Base-by-base conservation (phyloP, 2,888 invertebrate genomes). In the Meiosimyza platycephala region DNA sequence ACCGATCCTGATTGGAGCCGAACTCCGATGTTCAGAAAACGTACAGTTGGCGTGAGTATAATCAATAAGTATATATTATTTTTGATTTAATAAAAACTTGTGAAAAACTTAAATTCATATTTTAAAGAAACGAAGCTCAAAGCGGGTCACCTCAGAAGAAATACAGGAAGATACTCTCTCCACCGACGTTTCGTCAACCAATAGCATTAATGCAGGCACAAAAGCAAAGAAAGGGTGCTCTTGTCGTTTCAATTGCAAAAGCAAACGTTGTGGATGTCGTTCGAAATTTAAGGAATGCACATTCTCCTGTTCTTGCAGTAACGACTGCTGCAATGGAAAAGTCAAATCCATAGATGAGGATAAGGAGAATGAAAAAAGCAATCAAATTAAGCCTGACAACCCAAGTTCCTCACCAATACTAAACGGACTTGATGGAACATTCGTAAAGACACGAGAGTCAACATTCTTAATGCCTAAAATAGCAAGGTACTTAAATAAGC, bases 221-320 rank as follows among this genome's bases (percentile, higher is more conserved):
- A 73, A 73, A 40, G 72, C 71, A 69, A 33, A 51, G 28, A 28
- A 59, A 28, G 54, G 73, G 12, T 83, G 84, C 75, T 76, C 75
- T 22, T 84, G 84, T 60, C 80, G 81, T 74, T 76, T 64, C 13
- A 78, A 78, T 50, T 84, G 84, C 75, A 51, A 74, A 28, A 76
- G 77, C 6, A 80, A 81, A 54, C 84, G 83, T 64, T 84, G 84
- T 72, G 77, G 78, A 16, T 84, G 84, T 75, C 72, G 74, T 77
- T 74, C 78, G 73, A 48, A 67, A 64, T 67, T 76, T 76, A 70
- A 73, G 69, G 71, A 73, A 66, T 80, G 80, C 71, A 54, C 77
- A 69, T 5, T 73, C 33, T 75, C 18, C 1, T 79, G 79, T 60
- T 28, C 16, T 1, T 79, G 79, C 71, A 12, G 71, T 48, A 28